These are phyloP conservation scores for Bombylius discolor DNA, from an alignment of 2,888 invertebrate genomes.

Conservation along the genomic window DNA sequence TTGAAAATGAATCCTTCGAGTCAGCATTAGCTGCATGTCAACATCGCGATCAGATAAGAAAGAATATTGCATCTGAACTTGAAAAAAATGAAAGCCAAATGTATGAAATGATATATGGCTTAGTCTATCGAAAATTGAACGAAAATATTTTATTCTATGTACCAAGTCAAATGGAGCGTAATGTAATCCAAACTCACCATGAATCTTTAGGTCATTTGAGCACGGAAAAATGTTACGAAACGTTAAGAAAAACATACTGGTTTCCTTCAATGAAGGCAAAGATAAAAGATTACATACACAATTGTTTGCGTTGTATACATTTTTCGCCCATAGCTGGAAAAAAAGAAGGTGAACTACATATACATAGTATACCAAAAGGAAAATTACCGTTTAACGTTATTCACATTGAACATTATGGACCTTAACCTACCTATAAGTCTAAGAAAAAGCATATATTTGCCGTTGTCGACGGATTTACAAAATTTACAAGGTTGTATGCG, in stretches of 20 bases:
- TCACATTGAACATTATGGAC: not conserved
- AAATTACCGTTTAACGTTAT: not conserved
- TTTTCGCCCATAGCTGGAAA: not conserved
- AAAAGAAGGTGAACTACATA: not conserved
- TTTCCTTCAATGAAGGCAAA: slow-evolving; percentile 18
- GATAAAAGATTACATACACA: slow-evolving; percentile 1
- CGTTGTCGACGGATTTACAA: not conserved
- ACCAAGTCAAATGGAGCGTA: too few relatives aligned
- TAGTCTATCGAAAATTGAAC: too few relatives aligned
- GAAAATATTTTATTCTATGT: too few relatives aligned
- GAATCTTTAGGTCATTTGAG: slow-evolving; percentile 21
- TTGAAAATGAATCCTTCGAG: slow-evolving; percentile 4
- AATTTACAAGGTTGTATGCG: not conserved
- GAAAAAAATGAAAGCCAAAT: too few relatives aligned
- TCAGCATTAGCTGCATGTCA: not conserved
- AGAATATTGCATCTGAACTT: too few relatives aligned
- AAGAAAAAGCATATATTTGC: not conserved
- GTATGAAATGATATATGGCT: too few relatives aligned
- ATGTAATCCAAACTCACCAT: too few relatives aligned
- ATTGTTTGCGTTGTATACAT: slow-evolving; percentile 1
- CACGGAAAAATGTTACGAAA: slow-evolving; percentile 16
- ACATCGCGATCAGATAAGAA: too few relatives aligned
- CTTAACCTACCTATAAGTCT: too few relatives aligned
- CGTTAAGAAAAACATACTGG: slow-evolving; percentile 18
- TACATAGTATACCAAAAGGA: slow-evolving; percentile 1